Conservation (phyloP, 2,797 vertebrate species). For the Acanthurus lineatus region DNA sequence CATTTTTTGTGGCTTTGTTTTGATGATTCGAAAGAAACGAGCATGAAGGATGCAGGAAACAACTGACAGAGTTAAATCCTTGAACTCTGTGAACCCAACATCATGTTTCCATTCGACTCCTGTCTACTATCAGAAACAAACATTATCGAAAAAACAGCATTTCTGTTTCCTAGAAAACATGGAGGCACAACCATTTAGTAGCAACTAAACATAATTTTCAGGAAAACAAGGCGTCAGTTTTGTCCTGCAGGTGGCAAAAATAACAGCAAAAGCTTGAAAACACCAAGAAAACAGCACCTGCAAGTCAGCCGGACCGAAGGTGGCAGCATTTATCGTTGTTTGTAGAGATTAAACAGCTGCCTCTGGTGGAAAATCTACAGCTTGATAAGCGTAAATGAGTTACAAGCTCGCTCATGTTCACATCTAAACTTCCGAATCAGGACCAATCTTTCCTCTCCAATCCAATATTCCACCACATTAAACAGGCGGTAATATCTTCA, state of each 20-base stretch:
- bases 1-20: too few species aligned
- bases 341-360: not conserved
- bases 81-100: too few species aligned
- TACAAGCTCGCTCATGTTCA: not conserved
- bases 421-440: not conserved
- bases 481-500: too few species aligned
- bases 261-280: not conserved
- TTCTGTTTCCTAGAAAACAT: not conserved
- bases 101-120: too few species aligned
- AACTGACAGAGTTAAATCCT: too few species aligned
- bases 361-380: not conserved
- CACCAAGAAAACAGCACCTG: not conserved
- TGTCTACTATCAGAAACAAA: too few species aligned
- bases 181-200: too few species aligned
- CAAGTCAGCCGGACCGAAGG: not conserved
- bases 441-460: not conserved
- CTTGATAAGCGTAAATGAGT: not conserved
- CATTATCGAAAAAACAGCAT: not conserved
- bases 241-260: not conserved
- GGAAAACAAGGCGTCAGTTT: not conserved
- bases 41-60: too few species aligned
- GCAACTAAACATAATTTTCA: not conserved
- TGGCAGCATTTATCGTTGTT: not conserved
- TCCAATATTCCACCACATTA: not conserved
- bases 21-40: too few species aligned